These are phyloP conservation scores for Archocentrus centrarchus DNA, from an alignment of 2,113 vertebrate species.

Conservation along the genomic window DNA sequence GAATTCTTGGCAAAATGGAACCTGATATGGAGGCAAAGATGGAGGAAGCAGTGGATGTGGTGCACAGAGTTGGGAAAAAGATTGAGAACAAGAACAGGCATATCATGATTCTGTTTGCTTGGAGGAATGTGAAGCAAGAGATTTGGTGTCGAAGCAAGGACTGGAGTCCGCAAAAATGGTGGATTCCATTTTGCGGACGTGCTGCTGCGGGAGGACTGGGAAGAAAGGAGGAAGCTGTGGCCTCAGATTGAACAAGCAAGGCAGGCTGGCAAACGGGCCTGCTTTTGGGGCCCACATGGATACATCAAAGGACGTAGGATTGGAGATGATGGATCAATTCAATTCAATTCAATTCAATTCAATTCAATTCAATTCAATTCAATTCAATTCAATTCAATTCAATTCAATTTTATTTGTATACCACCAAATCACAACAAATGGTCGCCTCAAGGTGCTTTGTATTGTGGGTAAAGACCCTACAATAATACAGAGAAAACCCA, in stretches of 20 bases:
- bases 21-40: neutral
- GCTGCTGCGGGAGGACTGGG: neutral
- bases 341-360: no score
- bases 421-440: no score
- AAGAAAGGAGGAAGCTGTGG: neutral
- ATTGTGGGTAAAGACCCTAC: no score
- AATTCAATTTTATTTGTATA: no score
- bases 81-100: neutral
- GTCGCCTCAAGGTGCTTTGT: no score
- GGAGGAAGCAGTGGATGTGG: neutral
- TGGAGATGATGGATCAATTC: rapidly evolving
- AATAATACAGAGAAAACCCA: no score
- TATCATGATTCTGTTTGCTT: neutral
- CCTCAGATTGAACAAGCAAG: neutral
- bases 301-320: neutral
- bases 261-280: neutral
- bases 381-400: no score
- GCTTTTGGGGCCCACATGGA: rapidly evolving
- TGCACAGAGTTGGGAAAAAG: neutral
- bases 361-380: no score
- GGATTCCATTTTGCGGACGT: neutral
- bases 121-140: neutral
- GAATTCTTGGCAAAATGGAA: neutral
- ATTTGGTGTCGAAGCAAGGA: rapidly evolving
- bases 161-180: rapidly evolving